phyloP scores from a whole-genome alignment of 2,113 vertebrate genomes.

The Anarhynchus alexandrinus region DNA sequence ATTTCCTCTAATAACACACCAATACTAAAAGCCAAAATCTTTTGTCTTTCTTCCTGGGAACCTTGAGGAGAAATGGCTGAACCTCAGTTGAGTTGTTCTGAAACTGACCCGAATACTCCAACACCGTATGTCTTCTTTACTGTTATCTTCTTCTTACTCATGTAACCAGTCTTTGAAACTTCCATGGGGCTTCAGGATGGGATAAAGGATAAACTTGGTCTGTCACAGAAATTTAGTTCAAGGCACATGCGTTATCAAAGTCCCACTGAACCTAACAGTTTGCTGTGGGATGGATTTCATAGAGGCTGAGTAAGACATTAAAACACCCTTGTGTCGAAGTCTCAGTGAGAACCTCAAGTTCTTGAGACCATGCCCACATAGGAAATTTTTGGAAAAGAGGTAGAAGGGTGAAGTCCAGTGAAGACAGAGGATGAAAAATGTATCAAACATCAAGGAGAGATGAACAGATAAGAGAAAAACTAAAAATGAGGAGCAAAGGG shows the following conservation, averaged over 20 bases:
- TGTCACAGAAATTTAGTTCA: background rate
- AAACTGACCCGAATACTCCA: background rate
- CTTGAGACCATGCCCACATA: background rate
- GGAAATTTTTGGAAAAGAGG: background rate
- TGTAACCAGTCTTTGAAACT: background rate
- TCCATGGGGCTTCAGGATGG: background rate
- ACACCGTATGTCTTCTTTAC: rapidly evolving
- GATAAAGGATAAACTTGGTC: background rate
- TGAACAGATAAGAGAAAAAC: background rate
- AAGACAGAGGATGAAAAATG: slow-evolving; percentile 31
- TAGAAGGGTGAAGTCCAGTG: background rate
- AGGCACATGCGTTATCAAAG: background rate
- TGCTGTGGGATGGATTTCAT: background rate
- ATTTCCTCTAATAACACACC: background rate
- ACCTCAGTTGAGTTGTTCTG: background rate
- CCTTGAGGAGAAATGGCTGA: background rate
- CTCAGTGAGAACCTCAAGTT: background rate
- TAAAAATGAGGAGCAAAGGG: slow-evolving; percentile 7
- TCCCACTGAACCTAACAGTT: background rate
- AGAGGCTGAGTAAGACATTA: background rate
- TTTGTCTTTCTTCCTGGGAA: background rate
- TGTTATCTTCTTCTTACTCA: background rate
- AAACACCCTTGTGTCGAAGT: background rate
- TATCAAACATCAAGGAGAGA: background rate
- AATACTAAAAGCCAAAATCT: background rate